phyloP scores from a whole-genome alignment of 2,888 invertebrate species.

The Aleiodes alternator region DNA sequence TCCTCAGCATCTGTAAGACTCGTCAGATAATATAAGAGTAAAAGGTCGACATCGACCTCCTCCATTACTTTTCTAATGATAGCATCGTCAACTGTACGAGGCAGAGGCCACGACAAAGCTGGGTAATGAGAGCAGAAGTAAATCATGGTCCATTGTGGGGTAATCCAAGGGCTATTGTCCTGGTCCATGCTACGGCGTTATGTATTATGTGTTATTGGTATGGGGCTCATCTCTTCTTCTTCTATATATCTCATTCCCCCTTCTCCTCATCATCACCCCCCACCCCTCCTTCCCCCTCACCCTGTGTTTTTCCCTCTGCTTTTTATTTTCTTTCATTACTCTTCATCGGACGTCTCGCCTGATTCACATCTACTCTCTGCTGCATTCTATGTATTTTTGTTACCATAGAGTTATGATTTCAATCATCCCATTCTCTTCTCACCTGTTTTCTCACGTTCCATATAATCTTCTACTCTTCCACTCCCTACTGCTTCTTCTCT shows the following conservation, averaged over 20 bases:
- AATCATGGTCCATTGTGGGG: constrained; percentile 75
- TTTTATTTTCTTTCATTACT: constrained; percentile 16
- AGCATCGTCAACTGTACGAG: constrained; percentile 67
- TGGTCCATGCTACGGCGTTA: constrained; percentile 70
- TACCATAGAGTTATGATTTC: too few relatives aligned
- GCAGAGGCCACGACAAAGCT: constrained; percentile 69
- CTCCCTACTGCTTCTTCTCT: too few relatives aligned
- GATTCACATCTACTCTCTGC: constrained; percentile 17
- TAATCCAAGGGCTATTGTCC: constrained; percentile 74
- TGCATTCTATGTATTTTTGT: constrained; percentile 16
- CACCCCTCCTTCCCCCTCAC: not conserved
- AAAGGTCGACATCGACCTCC: constrained; percentile 62
- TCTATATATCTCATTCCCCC: constrained; percentile 23
- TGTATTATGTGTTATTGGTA: constrained; percentile 74
- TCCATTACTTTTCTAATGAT: constrained; percentile 75
- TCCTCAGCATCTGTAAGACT: constrained; percentile 57
- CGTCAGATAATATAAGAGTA: constrained; percentile 71
- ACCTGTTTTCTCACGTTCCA: too few relatives aligned
- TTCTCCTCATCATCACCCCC: constrained; percentile 6
- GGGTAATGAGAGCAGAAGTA: constrained; percentile 75
- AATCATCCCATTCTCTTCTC: too few relatives aligned
- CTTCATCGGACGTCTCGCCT: constrained; percentile 17
- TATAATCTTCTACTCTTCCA: too few relatives aligned
- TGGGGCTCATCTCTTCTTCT: constrained; percentile 45
- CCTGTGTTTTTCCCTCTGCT: constrained; percentile 28